A percentile compares a stretch with the other conserved stretches of the same genome.
phyloP scores from a whole-genome alignment of 2,797 vertebrate genomes.

The Sardinella longiceps region DNA sequence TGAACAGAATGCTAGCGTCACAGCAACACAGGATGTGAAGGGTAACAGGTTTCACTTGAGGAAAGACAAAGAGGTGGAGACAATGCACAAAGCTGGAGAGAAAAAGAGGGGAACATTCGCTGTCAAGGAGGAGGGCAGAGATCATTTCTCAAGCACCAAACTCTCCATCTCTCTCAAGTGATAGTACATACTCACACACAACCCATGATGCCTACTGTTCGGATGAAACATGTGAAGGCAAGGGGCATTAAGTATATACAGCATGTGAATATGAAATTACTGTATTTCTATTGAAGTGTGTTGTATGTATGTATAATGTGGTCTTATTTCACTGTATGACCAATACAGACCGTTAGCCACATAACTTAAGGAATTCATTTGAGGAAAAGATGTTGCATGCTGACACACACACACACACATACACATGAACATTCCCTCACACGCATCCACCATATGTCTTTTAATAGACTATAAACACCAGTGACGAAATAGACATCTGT shows the following conservation, averaged over 20 bases:
- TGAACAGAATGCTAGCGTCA: constrained; percentile 65
- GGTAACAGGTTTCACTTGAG: constrained; percentile 71
- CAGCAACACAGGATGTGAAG: constrained; percentile 62
- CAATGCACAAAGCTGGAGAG: constrained; percentile 62
- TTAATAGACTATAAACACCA: constrained; percentile 35
- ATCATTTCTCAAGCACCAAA: constrained; percentile 76
- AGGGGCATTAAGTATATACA: neutral
- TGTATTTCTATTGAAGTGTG: neutral
- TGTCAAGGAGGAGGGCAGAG: constrained; percentile 71
- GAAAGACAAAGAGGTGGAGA: constrained; percentile 61
- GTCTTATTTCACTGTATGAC: neutral
- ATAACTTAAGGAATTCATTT: neutral
- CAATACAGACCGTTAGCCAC: neutral
- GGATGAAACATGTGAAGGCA: neutral
- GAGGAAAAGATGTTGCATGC: neutral
- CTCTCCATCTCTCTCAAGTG: constrained; percentile 64
- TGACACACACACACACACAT: constrained; percentile 26
- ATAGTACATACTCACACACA: neutral
- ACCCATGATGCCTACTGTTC: neutral
- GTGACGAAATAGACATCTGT: constrained; percentile 34
- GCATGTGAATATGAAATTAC: neutral
- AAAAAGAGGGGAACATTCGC: constrained; percentile 69
- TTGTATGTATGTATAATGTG: neutral
- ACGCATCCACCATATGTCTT: constrained; percentile 28
- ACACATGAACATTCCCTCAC: constrained; percentile 28